phyloP scores from a whole-genome alignment of 2,797 vertebrate species.

The Acanthis flammea region DNA sequence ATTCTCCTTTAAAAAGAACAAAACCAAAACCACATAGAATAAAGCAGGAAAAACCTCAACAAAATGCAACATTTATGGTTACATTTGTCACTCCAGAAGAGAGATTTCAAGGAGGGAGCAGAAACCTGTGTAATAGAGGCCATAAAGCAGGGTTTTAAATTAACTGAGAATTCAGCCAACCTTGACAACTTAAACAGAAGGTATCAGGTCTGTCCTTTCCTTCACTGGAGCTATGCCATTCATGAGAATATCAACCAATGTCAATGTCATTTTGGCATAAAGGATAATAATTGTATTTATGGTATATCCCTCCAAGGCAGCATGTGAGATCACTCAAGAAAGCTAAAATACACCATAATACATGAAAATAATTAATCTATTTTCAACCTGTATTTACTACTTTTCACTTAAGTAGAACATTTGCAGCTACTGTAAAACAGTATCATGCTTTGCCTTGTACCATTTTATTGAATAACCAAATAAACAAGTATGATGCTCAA shows the following conservation, averaged over 20 bases:
- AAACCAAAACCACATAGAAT: background rate
- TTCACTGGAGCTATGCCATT: background rate
- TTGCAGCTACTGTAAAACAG: background rate
- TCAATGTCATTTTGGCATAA: slow-evolving; percentile 4
- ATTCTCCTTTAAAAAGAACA: background rate
- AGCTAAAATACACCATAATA: background rate
- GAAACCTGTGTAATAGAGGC: slow-evolving; percentile 52
- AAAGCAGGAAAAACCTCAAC: background rate
- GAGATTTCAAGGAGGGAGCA: background rate
- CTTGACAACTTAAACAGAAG: slow-evolving; percentile 54
- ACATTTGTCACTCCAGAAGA: slow-evolving; percentile 9
- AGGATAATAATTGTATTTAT: slow-evolving; percentile 34
- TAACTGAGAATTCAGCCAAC: slow-evolving; percentile 54
- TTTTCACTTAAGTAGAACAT: background rate
- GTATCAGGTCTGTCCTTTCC: slow-evolving; percentile 14
- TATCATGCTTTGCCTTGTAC: background rate
- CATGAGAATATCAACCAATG: background rate
- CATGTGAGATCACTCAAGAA: background rate
- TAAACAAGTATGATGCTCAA: background rate
- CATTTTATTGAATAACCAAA: background rate
- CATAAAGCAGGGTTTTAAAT: slow-evolving; percentile 56
- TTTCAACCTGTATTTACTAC: background rate
- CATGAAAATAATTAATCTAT: background rate
- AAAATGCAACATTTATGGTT: slow-evolving; percentile 9
- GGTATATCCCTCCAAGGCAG: background rate